Evolutionary conservation across 2,113 vertebrate genomes (phyloP), one percentile per base, ranked within the genome.

Genomic region (Pseudorhombus dupliciocellatus): DNA sequence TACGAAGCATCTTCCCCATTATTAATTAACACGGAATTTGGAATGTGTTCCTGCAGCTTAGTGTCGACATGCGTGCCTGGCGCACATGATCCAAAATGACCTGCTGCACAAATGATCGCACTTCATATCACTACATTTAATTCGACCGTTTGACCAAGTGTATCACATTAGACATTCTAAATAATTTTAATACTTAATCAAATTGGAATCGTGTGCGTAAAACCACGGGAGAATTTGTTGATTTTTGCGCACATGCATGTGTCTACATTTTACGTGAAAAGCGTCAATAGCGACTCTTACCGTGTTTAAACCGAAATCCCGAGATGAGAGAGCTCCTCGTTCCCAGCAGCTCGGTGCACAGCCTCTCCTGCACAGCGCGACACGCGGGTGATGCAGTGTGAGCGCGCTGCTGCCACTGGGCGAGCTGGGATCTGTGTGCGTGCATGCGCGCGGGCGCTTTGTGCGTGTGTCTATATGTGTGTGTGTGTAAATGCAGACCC

Each of bases 361-460:
- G n/a, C 30, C 31, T 24, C 31, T 73, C 57, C 22, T 31, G 66
- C 63, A 69, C 48, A 69, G 56, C 50, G 34, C 34, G 55, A 51
- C 70, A 65, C 63, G 58, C 60, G 53, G 55, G 8, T 34, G 65
- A 48, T 55, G 83, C 79, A 66, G 24, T 22, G 73, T 42, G 30
- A 71, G 62, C 61, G 73, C 62, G 63, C 31, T 11, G 63, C 31
- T 16, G 58, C 66, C 69, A 64, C 58, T 46, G 56, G 20, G 26
- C 50, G 21, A 46, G 48, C 22, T 37, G 14, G 37, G 15, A 15
- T 51, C 31, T 14, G 48, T 28, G 3, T 44, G 67, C n/a, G 50
- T 26, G 31, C n/a, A 40, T 28, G 42, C 40, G 44, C 44, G 46
- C 46, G 40, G 14, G 46, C 7, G 20, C 20, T n/a, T n/a, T n/a